Base-by-base conservation (phyloP, 2,797 vertebrate species). In the Eidolon dupreanum region DNA sequence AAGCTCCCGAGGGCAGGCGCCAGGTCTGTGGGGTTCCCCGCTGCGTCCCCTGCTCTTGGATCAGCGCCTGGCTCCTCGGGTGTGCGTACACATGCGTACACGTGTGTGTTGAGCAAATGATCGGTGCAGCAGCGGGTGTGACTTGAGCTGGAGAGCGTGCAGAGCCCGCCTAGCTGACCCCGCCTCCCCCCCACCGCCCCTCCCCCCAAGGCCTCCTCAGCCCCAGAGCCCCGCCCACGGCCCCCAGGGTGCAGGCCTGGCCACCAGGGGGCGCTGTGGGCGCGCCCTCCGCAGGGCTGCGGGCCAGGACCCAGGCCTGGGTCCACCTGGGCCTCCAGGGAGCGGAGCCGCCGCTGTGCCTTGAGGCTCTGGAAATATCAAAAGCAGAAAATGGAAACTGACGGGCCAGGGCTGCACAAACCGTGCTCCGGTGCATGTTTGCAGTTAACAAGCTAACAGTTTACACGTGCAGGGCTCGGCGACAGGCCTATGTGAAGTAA, bases 201-300 rank as follows among this genome's bases (percentile, higher is more conserved):
- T 4, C 36, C 8, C 38, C 4, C 46, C 11, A 3, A 2, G 28
- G 3, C 22, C 15, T 26, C 43, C 51, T 1, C 19, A 17, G 33
- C 6, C 31, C 10, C 20, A 5, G 66, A 38, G 8, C 8, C 8
- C 9, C 4, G 19, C 26, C 31, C 13, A 19, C 20, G 36, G 36
- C 19, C 0, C 1, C 6, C 11, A 5, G 46, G 19, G 5, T 71
- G 22, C 24, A 1, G n/a, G 17, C 10, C 0, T 5, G 0, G 43
- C 90, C 94, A 31, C 90, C 83, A 93, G 96, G 86, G 90, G 78
- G 36, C 43, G 33, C 97, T 94, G 78, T 53, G 78, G 73, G 55
- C 15, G 73, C 16, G 8, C 49, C 17, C 46, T 46, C 82, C 0
- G 17, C 24, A 17, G 12, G n/a, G n/a, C n/a, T 5, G n/a, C 31